These are phyloP conservation scores for Ciconia maguari DNA, from an alignment of 2,113 vertebrate species.

Conservation along the genomic window DNA sequence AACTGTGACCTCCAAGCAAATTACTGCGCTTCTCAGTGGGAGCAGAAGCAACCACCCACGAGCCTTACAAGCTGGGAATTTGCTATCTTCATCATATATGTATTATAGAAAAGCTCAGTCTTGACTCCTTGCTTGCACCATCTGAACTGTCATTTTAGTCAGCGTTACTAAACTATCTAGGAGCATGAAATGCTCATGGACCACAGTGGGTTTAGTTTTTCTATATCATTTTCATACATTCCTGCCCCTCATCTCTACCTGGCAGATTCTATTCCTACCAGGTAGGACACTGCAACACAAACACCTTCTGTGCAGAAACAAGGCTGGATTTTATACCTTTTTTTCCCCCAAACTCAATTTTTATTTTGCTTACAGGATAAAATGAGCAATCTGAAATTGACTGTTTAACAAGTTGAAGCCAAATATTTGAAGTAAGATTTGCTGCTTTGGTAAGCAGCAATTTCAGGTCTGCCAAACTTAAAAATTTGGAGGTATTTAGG, in stretches of 20 bases:
- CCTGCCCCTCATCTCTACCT: neutral
- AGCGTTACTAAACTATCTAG: neutral
- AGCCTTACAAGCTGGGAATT: neutral
- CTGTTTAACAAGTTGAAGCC: neutral
- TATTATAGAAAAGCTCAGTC: neutral
- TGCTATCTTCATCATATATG: neutral
- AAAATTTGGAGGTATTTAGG: neutral
- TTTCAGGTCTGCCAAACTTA: neutral
- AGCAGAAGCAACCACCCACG: neutral
- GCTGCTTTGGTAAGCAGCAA: neutral
- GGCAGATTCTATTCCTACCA: neutral
- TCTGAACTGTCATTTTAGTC: neutral
- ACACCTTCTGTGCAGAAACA: neutral
- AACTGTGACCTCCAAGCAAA: conserved; percentile 50
- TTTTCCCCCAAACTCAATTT: neutral
- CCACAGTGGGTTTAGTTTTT: neutral
- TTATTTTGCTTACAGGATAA: neutral
- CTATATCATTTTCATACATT: neutral
- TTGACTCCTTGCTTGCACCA: neutral
- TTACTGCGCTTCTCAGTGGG: neutral
- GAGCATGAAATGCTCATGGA: neutral
- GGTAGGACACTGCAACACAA: neutral
- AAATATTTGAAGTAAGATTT: neutral
- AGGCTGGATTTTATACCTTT: neutral
- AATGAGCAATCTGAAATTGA: neutral